Evolutionary conservation across 2,797 vertebrate genomes (phyloP).

Genomic region (Urosaurus nigricauda): DNA sequence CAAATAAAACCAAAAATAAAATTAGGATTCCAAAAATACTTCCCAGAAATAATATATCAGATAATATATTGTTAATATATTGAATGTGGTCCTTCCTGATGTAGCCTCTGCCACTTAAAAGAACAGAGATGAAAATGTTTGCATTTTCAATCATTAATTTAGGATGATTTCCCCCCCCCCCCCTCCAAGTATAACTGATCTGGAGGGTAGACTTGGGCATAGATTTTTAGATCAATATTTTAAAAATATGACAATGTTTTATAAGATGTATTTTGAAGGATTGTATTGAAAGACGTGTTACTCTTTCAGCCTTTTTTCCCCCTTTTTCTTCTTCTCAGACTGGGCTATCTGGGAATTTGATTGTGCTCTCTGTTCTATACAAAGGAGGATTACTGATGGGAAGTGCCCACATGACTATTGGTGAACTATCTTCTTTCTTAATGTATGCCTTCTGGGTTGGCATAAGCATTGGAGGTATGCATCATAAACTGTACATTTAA

Average conservation of each 20-base stretch:
- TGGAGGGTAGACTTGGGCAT: neutral
- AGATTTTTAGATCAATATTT: neutral
- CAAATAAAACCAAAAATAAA: neutral
- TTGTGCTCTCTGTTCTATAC: constrained; percentile 94
- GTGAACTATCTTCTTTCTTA: constrained; percentile 95
- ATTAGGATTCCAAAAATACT: neutral
- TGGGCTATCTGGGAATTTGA: constrained; percentile 94
- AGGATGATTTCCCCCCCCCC: neutral
- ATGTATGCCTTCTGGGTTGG: constrained; percentile 99
- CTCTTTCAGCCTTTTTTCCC: constrained; percentile 31
- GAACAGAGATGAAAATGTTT: neutral
- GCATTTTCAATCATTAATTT: neutral
- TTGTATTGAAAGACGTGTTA: constrained; percentile 34
- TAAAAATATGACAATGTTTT: constrained; percentile 21
- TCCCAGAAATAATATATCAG: neutral
- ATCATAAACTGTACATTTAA: constrained; percentile 42
- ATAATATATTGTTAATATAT: neutral
- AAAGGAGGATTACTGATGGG: constrained; percentile 95
- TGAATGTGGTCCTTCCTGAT: neutral
- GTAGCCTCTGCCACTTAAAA: neutral
- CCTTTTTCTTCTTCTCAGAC: constrained; percentile 79
- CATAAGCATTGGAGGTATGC: constrained; percentile 93
- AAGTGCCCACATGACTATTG: constrained; percentile 93
- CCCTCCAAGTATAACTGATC: neutral
- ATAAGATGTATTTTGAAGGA: constrained; percentile 26